Base-by-base conservation (phyloP, 2,797 vertebrate species). In the Typhlichthys eigenmanni region DNA sequence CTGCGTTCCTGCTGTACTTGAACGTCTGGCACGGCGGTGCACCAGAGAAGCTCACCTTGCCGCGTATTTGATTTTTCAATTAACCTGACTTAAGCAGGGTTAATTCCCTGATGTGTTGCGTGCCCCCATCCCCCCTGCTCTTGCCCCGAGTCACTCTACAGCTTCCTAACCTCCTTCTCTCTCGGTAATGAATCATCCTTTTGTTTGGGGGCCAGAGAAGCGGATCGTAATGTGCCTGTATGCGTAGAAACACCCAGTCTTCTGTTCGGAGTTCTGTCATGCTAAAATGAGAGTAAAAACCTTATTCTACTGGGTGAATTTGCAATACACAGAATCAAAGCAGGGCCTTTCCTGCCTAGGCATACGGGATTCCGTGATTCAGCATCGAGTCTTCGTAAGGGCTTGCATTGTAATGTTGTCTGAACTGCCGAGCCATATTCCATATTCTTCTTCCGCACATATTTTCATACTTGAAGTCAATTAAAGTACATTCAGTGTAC, bases 61-160 rank as follows among this genome's bases (percentile, higher is more conserved):
- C 59, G 59, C 17, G 43, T 49, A 54, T 81, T 81, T 76, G 67
- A 76, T 79, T 78, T 19, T 84, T 82, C 74, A 84, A 81, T 84
- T 82, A 87, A 82, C 77, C 83, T 56, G 66, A 75, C 78, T 78
- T 8, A 71, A 55, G 52, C 1, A 48, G 53, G 76, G 79, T 84
- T 79, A 73, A 81, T 81, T 53, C 63, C 45, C 54, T 62, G 66
- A 74, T 68, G 58, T 9, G 56, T 60, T 5, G 4, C 47, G 56
- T 13, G 51, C 68, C 54, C 51, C 3, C 68, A 55, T 52, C 17
- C 8, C 62, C 8, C 32, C 2, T 5, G 0, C 45, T 2, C 45
- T 12, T 11, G 5, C 57, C 24, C 57, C 5, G 43, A 13, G 43
- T 19, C 57, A 12, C 57, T 47, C 56, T 14, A 32, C 19, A 16